These are phyloP conservation scores for Talpa occidentalis DNA, from an alignment of 2,113 vertebrate genomes.

Conservation along the genomic window DNA sequence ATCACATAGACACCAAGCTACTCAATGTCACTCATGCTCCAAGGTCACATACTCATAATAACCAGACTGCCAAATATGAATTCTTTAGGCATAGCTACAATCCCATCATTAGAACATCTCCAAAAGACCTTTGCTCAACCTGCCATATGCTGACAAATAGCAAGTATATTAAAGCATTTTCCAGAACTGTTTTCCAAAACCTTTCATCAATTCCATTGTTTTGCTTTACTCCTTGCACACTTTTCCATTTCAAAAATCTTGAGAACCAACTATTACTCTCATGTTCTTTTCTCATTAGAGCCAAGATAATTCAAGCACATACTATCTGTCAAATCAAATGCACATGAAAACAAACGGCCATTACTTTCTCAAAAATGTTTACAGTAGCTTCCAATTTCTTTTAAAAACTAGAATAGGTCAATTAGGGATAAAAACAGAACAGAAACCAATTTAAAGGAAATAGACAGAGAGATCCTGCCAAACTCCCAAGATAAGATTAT, in stretches of 20 bases:
- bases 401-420: slow-evolving; percentile 24
- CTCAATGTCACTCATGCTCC: background rate
- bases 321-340: background rate
- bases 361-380: background rate
- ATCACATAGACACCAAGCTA: background rate
- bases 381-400: background rate
- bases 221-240: background rate
- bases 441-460: background rate
- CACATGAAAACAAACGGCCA: background rate
- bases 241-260: background rate
- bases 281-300: background rate
- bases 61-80: background rate
- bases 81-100: background rate
- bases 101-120: background rate
- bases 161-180: background rate
- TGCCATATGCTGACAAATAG: background rate
- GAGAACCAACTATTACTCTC: background rate
- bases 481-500: slow-evolving; percentile 17
- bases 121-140: background rate
- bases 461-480: slow-evolving; percentile 23
- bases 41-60: background rate
- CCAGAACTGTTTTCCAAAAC: background rate
- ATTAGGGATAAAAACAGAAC: slow-evolving; percentile 39
- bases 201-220: background rate
- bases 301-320: background rate